Conservation (phyloP, 1,140 invertebrate genomes). For the Bombus consobrinus region DNA sequence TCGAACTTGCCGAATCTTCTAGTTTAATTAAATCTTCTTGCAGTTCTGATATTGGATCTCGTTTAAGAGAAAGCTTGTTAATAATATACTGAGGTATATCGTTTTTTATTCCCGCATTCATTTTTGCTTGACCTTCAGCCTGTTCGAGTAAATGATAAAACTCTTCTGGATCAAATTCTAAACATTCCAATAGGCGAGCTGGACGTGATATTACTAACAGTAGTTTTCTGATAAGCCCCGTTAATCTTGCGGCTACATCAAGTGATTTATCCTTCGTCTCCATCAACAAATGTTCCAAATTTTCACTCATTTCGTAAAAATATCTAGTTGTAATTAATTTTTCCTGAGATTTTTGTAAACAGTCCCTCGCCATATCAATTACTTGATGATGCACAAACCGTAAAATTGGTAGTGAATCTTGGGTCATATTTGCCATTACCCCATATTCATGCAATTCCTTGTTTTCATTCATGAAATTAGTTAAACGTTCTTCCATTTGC, state of each 20-base stretch:
- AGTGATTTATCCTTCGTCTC: conserved; percentile 97
- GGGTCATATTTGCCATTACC: conserved; percentile 83
- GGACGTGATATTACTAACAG: conserved; percentile 98
- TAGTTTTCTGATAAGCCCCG: conserved; percentile 94
- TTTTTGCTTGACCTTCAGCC: conserved; percentile 97
- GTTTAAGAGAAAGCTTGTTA: conserved; percentile 96
- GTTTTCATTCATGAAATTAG: conserved; percentile 91
- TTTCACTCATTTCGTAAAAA: conserved; percentile 98
- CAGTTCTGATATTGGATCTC: conserved; percentile 94
- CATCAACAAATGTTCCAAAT: conserved; percentile 93
- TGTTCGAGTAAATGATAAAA: conserved; percentile 99
- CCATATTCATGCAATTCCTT: conserved; percentile 85
- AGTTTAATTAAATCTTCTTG: conserved; percentile 87
- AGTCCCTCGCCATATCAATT: conserved; percentile 97
- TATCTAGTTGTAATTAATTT: conserved; percentile 97
- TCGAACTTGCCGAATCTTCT: conserved; percentile 80
- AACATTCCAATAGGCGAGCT: conserved; percentile 96
- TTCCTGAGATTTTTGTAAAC: conserved; percentile 95
- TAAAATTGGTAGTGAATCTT: conserved; percentile 93
- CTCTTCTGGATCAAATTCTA: conserved; percentile 99
- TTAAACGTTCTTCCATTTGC: conserved; percentile 96
- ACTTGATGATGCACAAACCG: conserved; percentile 97
- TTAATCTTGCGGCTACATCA: conserved; percentile 92
- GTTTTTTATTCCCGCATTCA: conserved; percentile 90
- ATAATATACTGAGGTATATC: conserved; percentile 99